phyloP scores from a whole-genome alignment of 2,797 vertebrate species.

The Periophthalmus magnuspinnatus region DNA sequence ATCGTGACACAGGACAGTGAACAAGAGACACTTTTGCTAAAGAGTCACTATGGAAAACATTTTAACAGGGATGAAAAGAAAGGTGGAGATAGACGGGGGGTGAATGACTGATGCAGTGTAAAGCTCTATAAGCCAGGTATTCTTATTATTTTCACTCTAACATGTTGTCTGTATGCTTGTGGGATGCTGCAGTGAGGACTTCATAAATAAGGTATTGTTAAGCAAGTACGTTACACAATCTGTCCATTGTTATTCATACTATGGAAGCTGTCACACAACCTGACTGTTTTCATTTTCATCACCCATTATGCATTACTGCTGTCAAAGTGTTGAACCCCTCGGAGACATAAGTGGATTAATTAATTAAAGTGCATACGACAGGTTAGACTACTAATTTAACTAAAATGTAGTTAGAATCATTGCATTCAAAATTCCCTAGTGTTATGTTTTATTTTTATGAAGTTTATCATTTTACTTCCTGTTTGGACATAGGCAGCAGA shows the following conservation, averaged over 20 bases:
- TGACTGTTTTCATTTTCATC: constrained; percentile 8
- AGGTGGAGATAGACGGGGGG: too few relatives aligned
- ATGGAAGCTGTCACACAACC: background rate
- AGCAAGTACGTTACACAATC: background rate
- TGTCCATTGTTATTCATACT: background rate
- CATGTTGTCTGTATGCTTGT: background rate
- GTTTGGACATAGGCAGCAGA: too few relatives aligned
- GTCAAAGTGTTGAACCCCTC: background rate
- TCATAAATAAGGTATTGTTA: background rate
- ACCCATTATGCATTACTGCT: background rate
- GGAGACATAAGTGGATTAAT: too few relatives aligned
- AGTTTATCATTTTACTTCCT: too few relatives aligned
- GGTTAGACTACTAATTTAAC: too few relatives aligned
- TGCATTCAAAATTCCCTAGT: too few relatives aligned
- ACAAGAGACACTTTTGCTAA: too few relatives aligned
- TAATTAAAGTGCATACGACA: background rate
- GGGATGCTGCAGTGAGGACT: background rate
- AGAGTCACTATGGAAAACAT: too few relatives aligned
- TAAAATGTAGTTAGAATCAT: too few relatives aligned
- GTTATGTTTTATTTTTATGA: too few relatives aligned
- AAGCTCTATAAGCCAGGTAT: background rate
- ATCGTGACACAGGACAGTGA: too few relatives aligned
- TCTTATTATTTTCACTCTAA: background rate
- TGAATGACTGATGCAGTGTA: background rate
- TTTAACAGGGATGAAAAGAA: too few relatives aligned